phyloP scores from a whole-genome alignment of 2,797 vertebrate species.

The Hirundo rustica region DNA sequence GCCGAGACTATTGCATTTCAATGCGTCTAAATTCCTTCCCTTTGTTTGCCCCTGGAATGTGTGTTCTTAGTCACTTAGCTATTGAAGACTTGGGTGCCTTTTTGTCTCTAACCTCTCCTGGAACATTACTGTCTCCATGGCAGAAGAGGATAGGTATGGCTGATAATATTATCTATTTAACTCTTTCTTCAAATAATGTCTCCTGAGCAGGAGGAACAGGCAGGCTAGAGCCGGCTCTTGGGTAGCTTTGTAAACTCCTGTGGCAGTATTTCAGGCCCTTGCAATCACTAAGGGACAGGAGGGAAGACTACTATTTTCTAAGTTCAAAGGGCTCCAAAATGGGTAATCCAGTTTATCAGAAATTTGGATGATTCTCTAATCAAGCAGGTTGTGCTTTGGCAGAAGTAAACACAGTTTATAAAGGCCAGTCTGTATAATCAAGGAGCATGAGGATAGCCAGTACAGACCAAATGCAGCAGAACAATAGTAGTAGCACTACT shows the following conservation, averaged over 20 bases:
- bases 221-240: neutral
- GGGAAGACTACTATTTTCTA: constrained; percentile 13
- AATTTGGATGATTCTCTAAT: constrained; percentile 30
- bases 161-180: constrained; percentile 40
- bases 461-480: neutral
- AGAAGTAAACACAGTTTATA: constrained; percentile 34
- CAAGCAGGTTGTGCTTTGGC: neutral
- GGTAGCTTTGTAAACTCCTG: neutral
- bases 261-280: neutral
- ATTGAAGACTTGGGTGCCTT: neutral
- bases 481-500: neutral
- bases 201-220: neutral
- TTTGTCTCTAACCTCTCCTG: constrained; percentile 19
- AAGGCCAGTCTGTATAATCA: constrained; percentile 1
- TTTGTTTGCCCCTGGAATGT: constrained; percentile 32
- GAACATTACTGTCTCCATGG: constrained; percentile 1
- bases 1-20: constrained; percentile 10
- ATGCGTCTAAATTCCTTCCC: neutral
- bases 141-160: neutral
- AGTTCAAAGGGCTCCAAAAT: constrained; percentile 41
- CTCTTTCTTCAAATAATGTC: neutral
- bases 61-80: neutral
- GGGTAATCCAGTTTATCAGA: constrained; percentile 49
- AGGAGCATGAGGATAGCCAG: neutral
- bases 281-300: neutral